These are phyloP conservation scores for Esox lucius DNA, from an alignment of 2,797 vertebrate genomes.

Conservation along the genomic window DNA sequence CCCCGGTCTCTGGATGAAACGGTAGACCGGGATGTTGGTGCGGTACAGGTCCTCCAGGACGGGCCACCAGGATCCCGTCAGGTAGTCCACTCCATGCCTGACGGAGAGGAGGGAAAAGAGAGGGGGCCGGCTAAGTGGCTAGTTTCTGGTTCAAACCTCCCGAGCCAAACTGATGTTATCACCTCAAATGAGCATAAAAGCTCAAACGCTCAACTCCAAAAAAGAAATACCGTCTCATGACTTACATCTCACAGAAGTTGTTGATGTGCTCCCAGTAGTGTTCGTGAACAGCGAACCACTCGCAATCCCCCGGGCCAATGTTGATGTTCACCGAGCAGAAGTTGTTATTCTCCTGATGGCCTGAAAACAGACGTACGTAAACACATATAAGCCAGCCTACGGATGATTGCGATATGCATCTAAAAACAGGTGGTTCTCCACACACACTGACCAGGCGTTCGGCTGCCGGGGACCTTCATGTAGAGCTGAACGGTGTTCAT, in stretches of 20 bases:
- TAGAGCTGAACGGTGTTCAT: slow-evolving; percentile 88
- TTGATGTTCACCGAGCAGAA: slow-evolving; percentile 87
- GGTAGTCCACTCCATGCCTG: slow-evolving; percentile 91
- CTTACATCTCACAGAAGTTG: slow-evolving; percentile 80
- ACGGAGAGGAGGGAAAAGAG: slow-evolving; percentile 5
- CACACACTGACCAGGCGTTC: slow-evolving; percentile 74
- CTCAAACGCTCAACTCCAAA: background rate
- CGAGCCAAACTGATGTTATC: background rate
- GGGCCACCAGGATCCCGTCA: slow-evolving; percentile 87
- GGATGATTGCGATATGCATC: background rate
- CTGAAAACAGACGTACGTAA: slow-evolving; percentile 50
- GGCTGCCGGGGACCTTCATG: slow-evolving; percentile 85
- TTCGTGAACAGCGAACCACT: slow-evolving; percentile 85
- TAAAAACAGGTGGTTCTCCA: background rate
- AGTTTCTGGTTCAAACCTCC: background rate
- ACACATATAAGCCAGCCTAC: background rate
- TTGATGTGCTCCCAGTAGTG: slow-evolving; percentile 83
- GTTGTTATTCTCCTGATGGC: slow-evolving; percentile 87
- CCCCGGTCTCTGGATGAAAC: slow-evolving; percentile 84
- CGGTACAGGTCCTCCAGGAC: slow-evolving; percentile 82
- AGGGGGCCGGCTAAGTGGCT: background rate
- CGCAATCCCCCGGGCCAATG: slow-evolving; percentile 83
- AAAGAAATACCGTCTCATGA: background rate
- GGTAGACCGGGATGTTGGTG: slow-evolving; percentile 83
- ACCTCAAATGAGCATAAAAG: background rate